Base-by-base conservation (phyloP, 2,113 vertebrate species). In the Siniperca knerii region DNA sequence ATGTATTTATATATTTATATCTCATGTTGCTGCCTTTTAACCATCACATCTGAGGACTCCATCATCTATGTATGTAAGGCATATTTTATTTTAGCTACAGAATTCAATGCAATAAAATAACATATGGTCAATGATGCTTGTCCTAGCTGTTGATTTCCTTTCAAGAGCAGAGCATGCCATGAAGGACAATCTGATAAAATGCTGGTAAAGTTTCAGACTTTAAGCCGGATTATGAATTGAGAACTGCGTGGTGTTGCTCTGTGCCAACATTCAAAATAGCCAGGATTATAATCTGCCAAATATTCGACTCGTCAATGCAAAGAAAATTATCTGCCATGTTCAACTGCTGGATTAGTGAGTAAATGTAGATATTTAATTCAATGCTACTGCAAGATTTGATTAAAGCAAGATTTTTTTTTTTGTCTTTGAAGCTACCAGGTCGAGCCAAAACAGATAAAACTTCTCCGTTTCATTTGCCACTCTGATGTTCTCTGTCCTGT, bases 71-170 rank as follows among this genome's bases (percentile, higher is more conserved):
- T 92, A 89, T 89, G 85, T 92, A 90, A 84, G 68, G 77, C 83
- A 90, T 87, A 90, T 84, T 92, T 92, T 90, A 89, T 90, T 92
- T 93, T 92, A 92, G 91, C 80, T 85, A 87, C 89, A 81, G 88
- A 91, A 92, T 90, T 90, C 85, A 91, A 90, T 93, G 92, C 93
- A 95, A 95, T 95, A 94, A 95, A 94, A 89, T 67, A 81, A 75
- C 65, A 89, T 80, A 88, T 89, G 82, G 40, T 91, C 72, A 89
- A 69, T 20, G 46, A 84, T 67, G 65, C 60, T 88, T 21, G 16
- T 67, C 65, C 40, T 40, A 75, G 25, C 48, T 76, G 55, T 77
- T 57, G 75, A 40, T 79, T 92, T 90, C 25, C 85, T 88, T 89
- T 69, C n/a, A 77, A 72, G 62, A 82, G 83, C 23, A 54, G 66